A percentile compares a stretch with the other conserved stretches of the same genome.
These are phyloP conservation scores for Aurelia coerulea DNA, from an alignment of 30 jellyfish, hydroid and myxozoan genomes.

Conservation along the genomic window DNA sequence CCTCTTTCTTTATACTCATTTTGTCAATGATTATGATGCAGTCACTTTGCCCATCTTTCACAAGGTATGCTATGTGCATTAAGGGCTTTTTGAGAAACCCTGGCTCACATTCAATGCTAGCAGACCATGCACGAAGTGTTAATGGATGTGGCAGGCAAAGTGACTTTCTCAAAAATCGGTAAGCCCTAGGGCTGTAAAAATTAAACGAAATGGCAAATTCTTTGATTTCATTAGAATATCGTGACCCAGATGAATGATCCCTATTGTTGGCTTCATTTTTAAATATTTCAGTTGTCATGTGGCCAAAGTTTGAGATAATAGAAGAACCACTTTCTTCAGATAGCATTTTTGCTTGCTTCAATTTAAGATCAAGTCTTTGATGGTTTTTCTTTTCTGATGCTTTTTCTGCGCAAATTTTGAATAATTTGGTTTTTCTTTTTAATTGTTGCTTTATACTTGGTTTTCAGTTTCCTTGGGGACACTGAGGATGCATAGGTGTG, in stretches of 20 bases:
- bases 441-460: neutral
- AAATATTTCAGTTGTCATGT: neutral
- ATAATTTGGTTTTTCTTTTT: neutral
- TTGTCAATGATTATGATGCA: constrained; percentile 24
- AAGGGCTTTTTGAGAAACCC: constrained; percentile 21
- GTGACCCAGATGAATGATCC: neutral
- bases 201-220: constrained; percentile 42
- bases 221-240: constrained; percentile 9
- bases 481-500: constrained; percentile 1
- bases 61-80: neutral
- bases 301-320: neutral
- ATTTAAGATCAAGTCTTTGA: neutral
- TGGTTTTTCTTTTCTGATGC: neutral
- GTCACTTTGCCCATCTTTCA: constrained; percentile 12
- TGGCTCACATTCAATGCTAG: constrained; percentile 37
- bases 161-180: constrained; percentile 7
- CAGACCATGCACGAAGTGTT: constrained; percentile 21
- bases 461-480: constrained; percentile 7
- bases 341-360: neutral
- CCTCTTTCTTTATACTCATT: constrained; percentile 26
- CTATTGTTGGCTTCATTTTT: neutral
- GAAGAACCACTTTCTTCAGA: neutral
- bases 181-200: constrained; percentile 43
- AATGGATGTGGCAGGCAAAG: constrained; percentile 47
- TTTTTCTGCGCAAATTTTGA: constrained; percentile 1